Conservation (phyloP, 1,140 invertebrate genomes). For the Gerris buenoi region DNA sequence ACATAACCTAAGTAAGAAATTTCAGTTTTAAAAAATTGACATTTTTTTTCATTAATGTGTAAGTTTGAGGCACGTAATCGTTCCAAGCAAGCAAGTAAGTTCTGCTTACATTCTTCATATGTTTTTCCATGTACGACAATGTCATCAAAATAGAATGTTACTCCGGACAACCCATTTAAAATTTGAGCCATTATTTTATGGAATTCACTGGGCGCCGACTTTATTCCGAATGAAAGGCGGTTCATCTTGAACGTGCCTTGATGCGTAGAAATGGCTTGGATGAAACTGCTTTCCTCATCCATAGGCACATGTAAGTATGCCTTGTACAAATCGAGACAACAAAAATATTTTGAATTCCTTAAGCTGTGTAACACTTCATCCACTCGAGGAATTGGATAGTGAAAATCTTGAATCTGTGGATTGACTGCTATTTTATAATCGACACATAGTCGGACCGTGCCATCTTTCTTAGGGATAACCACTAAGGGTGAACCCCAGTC, state of each 20-base stretch:
- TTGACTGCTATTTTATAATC: too few species aligned
- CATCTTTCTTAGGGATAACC: conserved; percentile 28
- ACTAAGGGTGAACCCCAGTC: conserved; percentile 33
- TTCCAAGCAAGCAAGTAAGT: conserved; percentile 5
- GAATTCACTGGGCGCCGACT: conserved; percentile 6
- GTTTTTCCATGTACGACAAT: not conserved
- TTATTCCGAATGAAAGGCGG: conserved; percentile 11
- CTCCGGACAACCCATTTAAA: not conserved
- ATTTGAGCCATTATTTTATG: not conserved
- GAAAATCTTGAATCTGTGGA: too few species aligned
- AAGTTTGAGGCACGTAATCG: conserved; percentile 11
- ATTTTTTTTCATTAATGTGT: conserved; percentile 13
- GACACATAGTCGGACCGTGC: conserved; percentile 27
- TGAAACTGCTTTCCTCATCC: conserved; percentile 22
- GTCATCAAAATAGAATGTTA: conserved; percentile 9
- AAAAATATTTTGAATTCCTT: too few species aligned
- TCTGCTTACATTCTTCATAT: not conserved
- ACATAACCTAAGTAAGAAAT: not conserved
- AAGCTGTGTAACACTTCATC: too few species aligned
- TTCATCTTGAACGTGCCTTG: conserved; percentile 7
- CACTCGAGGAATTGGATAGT: too few species aligned
- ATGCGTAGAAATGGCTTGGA: conserved; percentile 23
- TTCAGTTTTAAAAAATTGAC: not conserved
- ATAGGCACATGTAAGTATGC: conserved; percentile 25
- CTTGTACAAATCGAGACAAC: conserved; percentile 14